Base-by-base conservation (phyloP, 2,113 vertebrate species). In the Pampusana beccarii region DNA sequence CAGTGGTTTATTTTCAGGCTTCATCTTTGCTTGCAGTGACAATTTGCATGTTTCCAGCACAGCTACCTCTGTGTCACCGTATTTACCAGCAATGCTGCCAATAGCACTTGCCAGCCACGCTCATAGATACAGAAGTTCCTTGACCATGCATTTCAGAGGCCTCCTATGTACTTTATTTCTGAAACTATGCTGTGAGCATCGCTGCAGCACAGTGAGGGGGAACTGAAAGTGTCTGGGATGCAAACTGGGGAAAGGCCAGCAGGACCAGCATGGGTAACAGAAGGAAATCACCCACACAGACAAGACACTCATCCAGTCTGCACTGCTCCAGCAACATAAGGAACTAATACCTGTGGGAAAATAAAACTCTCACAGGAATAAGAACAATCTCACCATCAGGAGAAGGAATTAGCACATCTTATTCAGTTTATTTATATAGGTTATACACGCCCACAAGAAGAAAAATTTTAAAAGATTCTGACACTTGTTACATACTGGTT, bases 371-470 rank as follows among this genome's bases (percentile, higher is more conserved):
- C 38, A 69, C 5, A 46, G 17, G 16, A 91, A 62, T 13, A 60
- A 71, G n/a, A 89, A 64, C 17, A 74, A 60, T 71, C 13, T 34
- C 46, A 46, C 8, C 5, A 26, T 6, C 10, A 58, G 8, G 60
- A 67, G 3, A 85, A 81, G 13, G 14, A 79, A 75, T 71, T 81
- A 67, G 17, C 5, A 51, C 7, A 82, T 70, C 8, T 58, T 85
- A 61, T 25, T 77, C 34, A 34, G 10, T 62, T 70, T 40, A 28
- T 70, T 46, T 81, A 33, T 42, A 6, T 64, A 75, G 48, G 7
- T 3, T 56, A 20, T 33, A 34, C 11, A 9, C 1, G 60, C 23
- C n/a, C 18, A 56, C 0, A 0, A 56, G 13, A 74, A 69, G 34
- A 40, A 57, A 3, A 29, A 10, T 57, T 70, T 83, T 53, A 50